Conservation (phyloP, 2,113 vertebrate genomes). For the Dolichallabes microphthalmus region DNA sequence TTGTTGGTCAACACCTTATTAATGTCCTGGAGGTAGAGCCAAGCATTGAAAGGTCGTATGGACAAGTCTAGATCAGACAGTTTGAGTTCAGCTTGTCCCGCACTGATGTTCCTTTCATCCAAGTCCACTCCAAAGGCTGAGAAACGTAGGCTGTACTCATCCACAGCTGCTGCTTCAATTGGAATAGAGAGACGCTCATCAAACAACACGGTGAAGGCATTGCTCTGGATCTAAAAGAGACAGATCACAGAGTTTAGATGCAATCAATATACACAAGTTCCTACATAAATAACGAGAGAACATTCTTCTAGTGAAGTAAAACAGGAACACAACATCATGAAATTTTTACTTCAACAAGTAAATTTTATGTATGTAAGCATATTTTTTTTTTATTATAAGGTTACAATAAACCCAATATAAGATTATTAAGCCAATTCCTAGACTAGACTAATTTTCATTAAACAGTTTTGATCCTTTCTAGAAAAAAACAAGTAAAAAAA, state of each 20-base stretch:
- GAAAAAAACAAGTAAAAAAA: too few species aligned
- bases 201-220: slow-evolving; percentile 84
- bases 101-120: slow-evolving; percentile 85
- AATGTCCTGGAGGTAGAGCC: slow-evolving; percentile 95
- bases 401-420: neutral
- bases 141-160: slow-evolving; percentile 87
- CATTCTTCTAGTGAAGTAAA: neutral
- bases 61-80: slow-evolving; percentile 88
- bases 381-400: neutral
- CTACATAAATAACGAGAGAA: neutral
- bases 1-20: slow-evolving; percentile 78
- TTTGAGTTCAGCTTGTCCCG: slow-evolving; percentile 87
- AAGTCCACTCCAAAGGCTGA: slow-evolving; percentile 85
- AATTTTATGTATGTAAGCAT: neutral
- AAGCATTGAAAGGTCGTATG: slow-evolving; percentile 85
- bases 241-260: neutral
- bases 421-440: neutral
- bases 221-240: slow-evolving; percentile 81
- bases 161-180: slow-evolving; percentile 76
- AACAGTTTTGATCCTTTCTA: neutral
- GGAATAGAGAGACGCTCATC: slow-evolving; percentile 89
- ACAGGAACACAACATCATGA: neutral
- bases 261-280: neutral
- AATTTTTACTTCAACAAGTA: neutral
- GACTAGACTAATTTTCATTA: neutral